phyloP scores from a whole-genome alignment of 2,113 vertebrate species.

The Pandion haliaetus region DNA sequence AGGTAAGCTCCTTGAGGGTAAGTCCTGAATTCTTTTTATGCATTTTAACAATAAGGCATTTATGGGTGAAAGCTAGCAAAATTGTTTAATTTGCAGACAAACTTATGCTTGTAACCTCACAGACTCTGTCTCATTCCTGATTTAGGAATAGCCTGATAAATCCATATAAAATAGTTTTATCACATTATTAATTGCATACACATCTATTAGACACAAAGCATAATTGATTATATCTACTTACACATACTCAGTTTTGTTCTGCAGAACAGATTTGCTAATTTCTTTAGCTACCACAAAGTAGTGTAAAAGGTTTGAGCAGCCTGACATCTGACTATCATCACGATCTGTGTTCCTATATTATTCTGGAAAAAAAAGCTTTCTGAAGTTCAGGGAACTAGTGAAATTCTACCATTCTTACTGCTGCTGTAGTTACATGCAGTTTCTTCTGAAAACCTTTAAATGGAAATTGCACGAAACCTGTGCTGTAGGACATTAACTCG shows the following conservation, averaged over 20 bases:
- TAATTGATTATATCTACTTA: not conserved
- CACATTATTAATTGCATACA: not conserved
- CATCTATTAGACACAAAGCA: not conserved
- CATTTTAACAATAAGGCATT: not conserved
- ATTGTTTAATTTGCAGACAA: not conserved
- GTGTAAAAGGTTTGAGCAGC: not conserved
- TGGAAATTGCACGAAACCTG: not conserved
- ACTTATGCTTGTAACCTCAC: not conserved
- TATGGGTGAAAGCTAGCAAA: not conserved
- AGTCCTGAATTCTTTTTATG: not conserved
- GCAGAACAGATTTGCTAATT: not conserved
- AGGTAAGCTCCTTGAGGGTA: constrained; percentile 6
- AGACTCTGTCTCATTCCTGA: not conserved
- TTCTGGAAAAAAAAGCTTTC: not conserved
- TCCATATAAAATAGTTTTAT: not conserved
- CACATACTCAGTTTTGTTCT: not conserved
- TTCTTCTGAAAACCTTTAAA: not conserved
- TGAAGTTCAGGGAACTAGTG: not conserved
- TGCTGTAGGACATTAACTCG: not conserved
- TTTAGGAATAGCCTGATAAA: not conserved
- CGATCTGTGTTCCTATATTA: accelerated
- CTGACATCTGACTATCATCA: not conserved
- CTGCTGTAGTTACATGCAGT: not conserved
- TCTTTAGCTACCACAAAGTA: not conserved
- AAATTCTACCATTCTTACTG: not conserved